These are phyloP conservation scores for Mionectes olivaceus DNA, from an alignment of 2,797 vertebrate species.

Conservation along the genomic window DNA sequence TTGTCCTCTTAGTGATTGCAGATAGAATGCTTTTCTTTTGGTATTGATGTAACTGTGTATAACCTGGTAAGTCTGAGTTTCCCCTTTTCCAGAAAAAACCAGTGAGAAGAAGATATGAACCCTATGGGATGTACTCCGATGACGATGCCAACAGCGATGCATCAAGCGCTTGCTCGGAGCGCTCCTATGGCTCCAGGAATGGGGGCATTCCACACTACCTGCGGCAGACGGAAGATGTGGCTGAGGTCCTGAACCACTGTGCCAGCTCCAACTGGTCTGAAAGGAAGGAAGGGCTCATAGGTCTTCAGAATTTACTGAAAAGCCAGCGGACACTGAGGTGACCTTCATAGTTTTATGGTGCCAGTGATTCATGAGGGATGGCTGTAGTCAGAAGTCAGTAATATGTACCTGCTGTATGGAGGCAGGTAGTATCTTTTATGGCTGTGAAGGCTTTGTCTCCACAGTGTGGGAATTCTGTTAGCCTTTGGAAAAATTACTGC, in stretches of 20 bases:
- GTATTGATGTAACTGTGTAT: not conserved
- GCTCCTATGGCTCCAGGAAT: constrained; percentile 92
- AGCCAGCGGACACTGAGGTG: constrained; percentile 90
- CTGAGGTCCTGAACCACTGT: constrained; percentile 97
- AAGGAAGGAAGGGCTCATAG: constrained; percentile 93
- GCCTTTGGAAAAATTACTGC: not conserved
- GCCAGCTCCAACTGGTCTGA: constrained; percentile 99
- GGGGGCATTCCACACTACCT: constrained; percentile 93
- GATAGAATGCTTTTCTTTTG: not conserved
- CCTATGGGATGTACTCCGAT: constrained; percentile 93
- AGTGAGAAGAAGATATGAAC: constrained; percentile 90
- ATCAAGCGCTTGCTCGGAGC: constrained; percentile 95
- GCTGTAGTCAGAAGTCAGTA: not conserved
- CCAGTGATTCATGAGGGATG: not conserved
- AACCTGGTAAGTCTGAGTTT: not conserved
- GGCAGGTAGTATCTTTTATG: not conserved
- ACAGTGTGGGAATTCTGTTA: not conserved
- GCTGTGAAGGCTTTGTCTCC: not conserved
- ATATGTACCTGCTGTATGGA: not conserved
- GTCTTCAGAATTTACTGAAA: constrained; percentile 91
- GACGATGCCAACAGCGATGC: constrained; percentile 96
- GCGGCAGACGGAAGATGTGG: constrained; percentile 95
- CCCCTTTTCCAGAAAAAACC: constrained; percentile 88
- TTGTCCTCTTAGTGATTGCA: not conserved
- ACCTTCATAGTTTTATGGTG: not conserved